Percentiles rank a stretch among this genome's conserved stretches.
These are phyloP conservation scores for Oscheius myriophilus DNA, from an alignment of 2,888 invertebrate genomes.

Conservation along the genomic window DNA sequence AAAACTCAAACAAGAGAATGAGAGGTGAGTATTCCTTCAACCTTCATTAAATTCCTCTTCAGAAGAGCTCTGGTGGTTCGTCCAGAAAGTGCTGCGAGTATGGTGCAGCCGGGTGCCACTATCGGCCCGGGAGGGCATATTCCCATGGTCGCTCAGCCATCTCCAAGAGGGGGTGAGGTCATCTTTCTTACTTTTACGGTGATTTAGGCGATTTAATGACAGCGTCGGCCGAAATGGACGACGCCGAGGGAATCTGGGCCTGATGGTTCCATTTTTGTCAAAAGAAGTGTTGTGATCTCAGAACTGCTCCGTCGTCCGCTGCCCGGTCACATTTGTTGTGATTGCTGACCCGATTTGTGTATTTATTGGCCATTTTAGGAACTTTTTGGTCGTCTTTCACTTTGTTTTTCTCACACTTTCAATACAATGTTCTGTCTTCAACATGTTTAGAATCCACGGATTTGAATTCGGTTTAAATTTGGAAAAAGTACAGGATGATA, in stretches of 20 bases:
- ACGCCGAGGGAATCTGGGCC: slow-evolving; percentile 51
- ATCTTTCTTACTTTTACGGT: neutral
- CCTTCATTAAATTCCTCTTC: neutral
- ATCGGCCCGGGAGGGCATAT: slow-evolving; percentile 20
- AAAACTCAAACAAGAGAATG: slow-evolving; percentile 54
- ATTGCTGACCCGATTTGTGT: no score
- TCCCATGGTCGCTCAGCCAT: slow-evolving; percentile 15
- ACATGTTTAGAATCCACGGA: no score
- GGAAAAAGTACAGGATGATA: no score
- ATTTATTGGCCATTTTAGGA: no score
- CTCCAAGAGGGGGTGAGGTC: neutral
- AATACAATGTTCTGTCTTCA: no score
- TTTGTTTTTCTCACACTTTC: no score
- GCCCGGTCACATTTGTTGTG: no score
- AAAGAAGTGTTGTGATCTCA: slow-evolving; percentile 7
- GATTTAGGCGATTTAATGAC: slow-evolving; percentile 21
- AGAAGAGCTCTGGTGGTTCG: slow-evolving; percentile 46
- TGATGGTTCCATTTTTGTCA: slow-evolving; percentile 2
- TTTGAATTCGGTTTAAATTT: no score
- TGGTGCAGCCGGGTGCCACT: slow-evolving; percentile 29
- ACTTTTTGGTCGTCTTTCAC: no score
- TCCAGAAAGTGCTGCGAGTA: slow-evolving; percentile 39
- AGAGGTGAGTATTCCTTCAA: slow-evolving; percentile 27
- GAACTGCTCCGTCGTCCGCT: slow-evolving; percentile 71
- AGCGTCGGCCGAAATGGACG: slow-evolving; percentile 37